These are phyloP conservation scores for Nymphalis io DNA, from an alignment of 1,140 invertebrate genomes.

Conservation along the genomic window DNA sequence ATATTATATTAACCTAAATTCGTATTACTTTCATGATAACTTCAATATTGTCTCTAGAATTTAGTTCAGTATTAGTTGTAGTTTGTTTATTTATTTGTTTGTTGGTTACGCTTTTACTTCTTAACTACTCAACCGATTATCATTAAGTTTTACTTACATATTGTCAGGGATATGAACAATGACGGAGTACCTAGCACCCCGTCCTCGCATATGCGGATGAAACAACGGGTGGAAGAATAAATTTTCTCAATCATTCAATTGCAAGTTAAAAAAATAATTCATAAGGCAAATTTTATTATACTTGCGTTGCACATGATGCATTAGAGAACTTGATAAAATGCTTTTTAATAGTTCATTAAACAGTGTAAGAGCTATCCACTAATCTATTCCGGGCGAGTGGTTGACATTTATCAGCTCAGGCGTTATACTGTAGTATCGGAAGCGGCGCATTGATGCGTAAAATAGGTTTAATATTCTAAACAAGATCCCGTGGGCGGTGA, in stretches of 20 bases:
- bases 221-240: too few species aligned
- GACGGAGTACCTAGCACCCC: too few species aligned
- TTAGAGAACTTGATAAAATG: neutral
- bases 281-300: neutral
- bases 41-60: neutral
- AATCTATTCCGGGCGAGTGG: constrained; percentile 25
- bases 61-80: too few species aligned
- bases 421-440: constrained; percentile 30
- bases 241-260: too few species aligned
- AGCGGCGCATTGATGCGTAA: constrained; percentile 44
- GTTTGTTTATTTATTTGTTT: too few species aligned
- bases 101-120: too few species aligned
- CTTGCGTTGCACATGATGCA: neutral
- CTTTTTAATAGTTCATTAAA: constrained; percentile 24
- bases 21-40: neutral
- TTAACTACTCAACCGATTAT: too few species aligned
- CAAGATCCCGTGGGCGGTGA: constrained; percentile 25
- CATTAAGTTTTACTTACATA: too few species aligned
- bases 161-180: too few species aligned
- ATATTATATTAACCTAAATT: neutral
- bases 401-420: constrained; percentile 12
- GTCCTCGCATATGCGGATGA: too few species aligned
- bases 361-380: constrained; percentile 20
- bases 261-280: too few species aligned
- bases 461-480: constrained; percentile 49